Base-by-base conservation (phyloP, 1,140 invertebrate species). In the Drosophila miranda region DNA sequence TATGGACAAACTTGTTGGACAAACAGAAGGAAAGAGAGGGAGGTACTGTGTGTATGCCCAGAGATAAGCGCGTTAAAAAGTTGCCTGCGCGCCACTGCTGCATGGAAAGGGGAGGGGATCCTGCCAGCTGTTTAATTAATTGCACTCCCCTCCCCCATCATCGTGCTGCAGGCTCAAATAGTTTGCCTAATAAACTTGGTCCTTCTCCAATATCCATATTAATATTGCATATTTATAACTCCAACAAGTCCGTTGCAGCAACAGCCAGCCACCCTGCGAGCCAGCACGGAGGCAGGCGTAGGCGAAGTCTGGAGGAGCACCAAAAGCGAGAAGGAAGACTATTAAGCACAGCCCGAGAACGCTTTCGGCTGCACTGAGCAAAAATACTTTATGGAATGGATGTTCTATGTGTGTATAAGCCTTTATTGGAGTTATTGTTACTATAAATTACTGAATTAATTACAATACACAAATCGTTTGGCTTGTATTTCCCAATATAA, bases 221-320 rank as follows among this genome's bases (percentile, higher is more conserved):
- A n/a, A n/a, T n/a, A 83, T 83, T 84, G 80, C 80, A 83, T 83
- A 83, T 83, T 83, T 83, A 83, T 83, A 84, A 76, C 76, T 84
- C 75, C 75, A 73, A 59, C 48, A 54, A 72, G 44, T 41, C 62
- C n/a, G 43, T 14, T 57, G 60, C 19, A 21, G 46, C 13, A 11
- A 41, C 41, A 60, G 48, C 16, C 16, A 48, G 58, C 21, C 11
- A 38, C 9, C 34, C 34, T 5, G 11, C 3, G 11, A 38, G 5
- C 5, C 34, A 13, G 34, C 34, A 13, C 0, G 11, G 11, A 38
- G 11, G 11, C 34, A 13, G 34, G 13, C 34, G 34, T 13, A 4
- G 34, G 34, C 11, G 34, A 13, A 13, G 0, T 38, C 34, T 13
- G 34, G 3, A 38, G 11, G 34, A 34, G 9, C 30, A 9, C 2